Evolutionary conservation across 2,888 invertebrate species (phyloP), one percentile per base, ranked within the genome.

Genomic region (Euzophera pinguis): DNA sequence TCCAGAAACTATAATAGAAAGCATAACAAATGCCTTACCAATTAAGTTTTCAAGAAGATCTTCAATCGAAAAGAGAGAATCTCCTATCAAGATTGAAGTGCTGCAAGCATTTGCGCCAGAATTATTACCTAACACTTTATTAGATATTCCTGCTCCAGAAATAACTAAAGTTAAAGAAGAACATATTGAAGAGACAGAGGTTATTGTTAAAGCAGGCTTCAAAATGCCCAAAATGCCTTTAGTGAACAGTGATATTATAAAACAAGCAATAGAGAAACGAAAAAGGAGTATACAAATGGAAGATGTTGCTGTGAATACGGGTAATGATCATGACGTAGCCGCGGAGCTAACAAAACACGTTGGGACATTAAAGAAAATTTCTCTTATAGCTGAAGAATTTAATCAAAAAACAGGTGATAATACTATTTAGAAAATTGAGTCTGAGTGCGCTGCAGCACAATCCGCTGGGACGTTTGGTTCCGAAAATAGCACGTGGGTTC

Each of bases 341-440:
- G 69, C 69, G 42, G 86, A 86, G 61, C 70, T 90, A 32, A 67
- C 80, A 0, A 85, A 76, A 59, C 78, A 89, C 58, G 85, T 89
- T 1, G 65, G 66, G 47, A 89, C 89, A 0, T 63, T 90, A 37
- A 77, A 70, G 47, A 87, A 79, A 59, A 90, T 90, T 67, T 89
- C 90, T 0, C 60, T 89, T 10, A 89, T 90, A 52, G 89, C 89
- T n/a, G 89, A 90, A 57, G 89, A 89, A 54, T 89, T 90, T 57
- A 88, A 89, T 61, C 82, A 88, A 49, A 90, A 88, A 71, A 89
- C 89, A 49, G 89, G 89, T 89, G 63, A n/a, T 1, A 34, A 27
- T 14, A 2, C 17, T 42, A 5, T 22, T 12, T 38, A 16, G 16
- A 16, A 39, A 14, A 16, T n/a, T 14, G 16, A 2, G n/a, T 22